A percentile compares a stretch with the other conserved stretches of the same genome.
These are phyloP conservation scores for Watsonalla binaria DNA, from an alignment of 2,888 invertebrate genomes.

Conservation along the genomic window DNA sequence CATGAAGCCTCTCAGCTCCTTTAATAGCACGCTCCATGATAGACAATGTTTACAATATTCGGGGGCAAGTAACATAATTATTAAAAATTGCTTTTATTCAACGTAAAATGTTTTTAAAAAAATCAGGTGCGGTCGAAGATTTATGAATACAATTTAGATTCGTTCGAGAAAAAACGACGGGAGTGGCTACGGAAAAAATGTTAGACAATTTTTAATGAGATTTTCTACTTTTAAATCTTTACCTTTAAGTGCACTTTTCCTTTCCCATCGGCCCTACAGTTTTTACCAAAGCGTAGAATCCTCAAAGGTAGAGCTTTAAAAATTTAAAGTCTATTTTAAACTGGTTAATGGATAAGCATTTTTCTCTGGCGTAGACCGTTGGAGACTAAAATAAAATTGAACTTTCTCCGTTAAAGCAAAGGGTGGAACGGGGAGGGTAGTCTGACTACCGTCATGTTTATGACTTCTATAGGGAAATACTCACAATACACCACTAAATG, in stretches of 20 bases:
- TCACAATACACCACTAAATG: conserved; percentile 60
- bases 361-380: conserved; percentile 28
- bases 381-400: conserved; percentile 53
- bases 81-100: conserved; percentile 73
- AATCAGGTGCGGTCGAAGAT: conserved; percentile 24
- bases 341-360: conserved; percentile 56
- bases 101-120: conserved; percentile 50
- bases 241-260: background rate
- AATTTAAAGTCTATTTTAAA: conserved; percentile 56
- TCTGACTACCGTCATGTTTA: conserved; percentile 55
- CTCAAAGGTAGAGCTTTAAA: conserved; percentile 27
- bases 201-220: background rate
- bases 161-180: background rate
- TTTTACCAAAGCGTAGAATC: background rate
- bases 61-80: conserved; percentile 62
- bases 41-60: conserved; percentile 50
- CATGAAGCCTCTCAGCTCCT: conserved; percentile 58
- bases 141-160: background rate
- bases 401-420: conserved; percentile 2
- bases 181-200: too few relatives aligned
- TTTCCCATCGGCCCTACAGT: conserved; percentile 5
- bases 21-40: conserved; percentile 62
- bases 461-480: conserved; percentile 77
- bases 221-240: background rate
- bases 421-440: background rate